A percentile compares a stretch with the other conserved stretches of the same genome.
Conservation (phyloP, 2,797 vertebrate species). For the Siniperca undulata region DNA sequence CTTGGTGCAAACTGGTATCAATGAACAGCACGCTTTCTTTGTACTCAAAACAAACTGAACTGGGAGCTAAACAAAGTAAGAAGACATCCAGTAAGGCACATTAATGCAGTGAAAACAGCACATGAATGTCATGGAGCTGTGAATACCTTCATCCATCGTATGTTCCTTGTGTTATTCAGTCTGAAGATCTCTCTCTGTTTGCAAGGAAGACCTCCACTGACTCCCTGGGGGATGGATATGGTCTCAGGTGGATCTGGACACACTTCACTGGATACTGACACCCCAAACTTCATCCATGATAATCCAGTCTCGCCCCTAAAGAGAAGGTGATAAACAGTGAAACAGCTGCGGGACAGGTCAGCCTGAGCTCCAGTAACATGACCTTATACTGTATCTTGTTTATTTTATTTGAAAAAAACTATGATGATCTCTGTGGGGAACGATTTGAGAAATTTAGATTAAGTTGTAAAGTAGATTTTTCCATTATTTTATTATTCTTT, state of each 20-base stretch:
- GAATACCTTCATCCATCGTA: constrained; percentile 78
- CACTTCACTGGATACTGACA: constrained; percentile 62
- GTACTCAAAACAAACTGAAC: neutral
- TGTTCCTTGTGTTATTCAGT: constrained; percentile 23
- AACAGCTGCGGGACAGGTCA: neutral
- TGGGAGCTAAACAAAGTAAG: neutral
- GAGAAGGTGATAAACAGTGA: constrained; percentile 8
- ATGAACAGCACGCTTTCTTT: neutral
- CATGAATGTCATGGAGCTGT: neutral
- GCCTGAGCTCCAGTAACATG: neutral
- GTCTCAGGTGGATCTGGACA: constrained; percentile 63
- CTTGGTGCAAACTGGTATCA: neutral
- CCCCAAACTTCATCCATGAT: neutral
- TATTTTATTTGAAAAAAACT: neutral
- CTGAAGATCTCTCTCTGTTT: constrained; percentile 60
- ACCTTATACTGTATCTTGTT: neutral
- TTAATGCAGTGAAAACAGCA: neutral
- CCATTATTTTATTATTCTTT: neutral
- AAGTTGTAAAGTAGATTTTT: neutral
- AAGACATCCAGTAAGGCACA: no score
- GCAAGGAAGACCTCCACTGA: constrained; percentile 42
- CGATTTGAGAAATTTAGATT: neutral
- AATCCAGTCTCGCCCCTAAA: constrained; percentile 14
- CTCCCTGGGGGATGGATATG: neutral
- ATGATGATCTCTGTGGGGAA: neutral